Percentiles rank a stretch among this genome's conserved stretches.
Evolutionary conservation across 1,140 invertebrate species (phyloP).

Genomic region (Drosophila parvula): DNA sequence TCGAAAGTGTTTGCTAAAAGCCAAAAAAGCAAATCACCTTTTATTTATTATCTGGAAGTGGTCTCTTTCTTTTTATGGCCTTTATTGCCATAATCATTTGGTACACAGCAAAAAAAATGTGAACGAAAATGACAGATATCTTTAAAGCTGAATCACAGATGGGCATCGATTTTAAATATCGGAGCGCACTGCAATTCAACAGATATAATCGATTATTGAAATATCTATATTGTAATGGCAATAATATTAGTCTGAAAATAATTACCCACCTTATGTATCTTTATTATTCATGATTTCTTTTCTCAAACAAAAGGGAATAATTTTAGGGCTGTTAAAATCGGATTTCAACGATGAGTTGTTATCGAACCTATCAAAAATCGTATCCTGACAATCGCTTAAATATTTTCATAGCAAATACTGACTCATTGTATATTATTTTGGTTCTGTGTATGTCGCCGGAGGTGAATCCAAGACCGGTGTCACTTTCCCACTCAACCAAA

Average conservation of each 20-base stretch:
- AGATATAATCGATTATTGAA: neutral
- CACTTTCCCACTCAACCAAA: constrained; percentile 3
- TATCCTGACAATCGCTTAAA: neutral
- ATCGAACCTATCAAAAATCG: neutral
- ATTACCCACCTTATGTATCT: neutral
- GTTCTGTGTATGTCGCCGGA: neutral
- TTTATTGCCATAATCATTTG: constrained; percentile 20
- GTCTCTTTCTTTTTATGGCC: constrained; percentile 38
- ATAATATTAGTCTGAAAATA: neutral
- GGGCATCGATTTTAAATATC: too few species aligned
- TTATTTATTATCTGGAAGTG: constrained; percentile 71
- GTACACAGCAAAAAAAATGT: constrained; percentile 1
- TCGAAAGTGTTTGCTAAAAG: constrained; percentile 45
- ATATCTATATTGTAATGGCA: neutral
- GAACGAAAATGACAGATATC: neutral
- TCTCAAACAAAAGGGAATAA: too few species aligned
- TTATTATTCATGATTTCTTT: too few species aligned
- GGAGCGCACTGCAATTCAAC: too few species aligned
- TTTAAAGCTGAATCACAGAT: neutral
- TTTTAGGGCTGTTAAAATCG: too few species aligned
- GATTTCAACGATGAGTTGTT: too few species aligned
- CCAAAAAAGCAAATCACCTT: constrained; percentile 70
- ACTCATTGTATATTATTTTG: neutral
- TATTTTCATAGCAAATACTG: neutral
- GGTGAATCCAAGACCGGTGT: constrained; percentile 11